Evolutionary conservation across 92 coral and sea anemone species (phyloP).

Genomic region (Galaxea fascicularis): DNA sequence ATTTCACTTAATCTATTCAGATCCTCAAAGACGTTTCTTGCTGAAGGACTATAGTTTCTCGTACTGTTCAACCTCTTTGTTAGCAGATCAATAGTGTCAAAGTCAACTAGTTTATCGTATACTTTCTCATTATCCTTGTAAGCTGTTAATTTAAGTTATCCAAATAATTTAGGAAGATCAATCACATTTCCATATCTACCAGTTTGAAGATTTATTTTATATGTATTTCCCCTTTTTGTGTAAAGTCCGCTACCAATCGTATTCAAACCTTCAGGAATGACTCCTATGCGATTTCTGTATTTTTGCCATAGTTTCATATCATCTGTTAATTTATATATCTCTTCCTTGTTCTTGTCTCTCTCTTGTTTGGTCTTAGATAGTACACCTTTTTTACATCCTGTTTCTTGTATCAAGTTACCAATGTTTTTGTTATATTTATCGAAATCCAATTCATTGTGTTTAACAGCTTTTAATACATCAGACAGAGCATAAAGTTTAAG

Average conservation of each 20-base stretch:
- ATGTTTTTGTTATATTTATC: not conserved
- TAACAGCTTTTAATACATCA: not conserved
- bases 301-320: not conserved
- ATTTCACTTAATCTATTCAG: constrained; percentile 14
- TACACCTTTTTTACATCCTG: not conserved
- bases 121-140: constrained; percentile 23
- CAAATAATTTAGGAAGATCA: constrained; percentile 6
- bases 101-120: constrained; percentile 13
- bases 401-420: not conserved
- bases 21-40: not conserved
- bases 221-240: no score
- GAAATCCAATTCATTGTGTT: not conserved
- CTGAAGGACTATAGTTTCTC: constrained; percentile 1
- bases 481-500: not conserved
- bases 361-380: not conserved
- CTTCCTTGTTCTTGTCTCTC: not conserved
- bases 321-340: not conserved
- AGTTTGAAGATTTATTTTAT: no score
- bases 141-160: constrained; percentile 20
- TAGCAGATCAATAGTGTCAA: no score
- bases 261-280: no score
- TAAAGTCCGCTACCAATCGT: no score
- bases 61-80: constrained; percentile 20
- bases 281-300: constrained; percentile 4
- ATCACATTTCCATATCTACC: no score